Percentiles rank a stretch among this genome's conserved stretches.
phyloP scores from a whole-genome alignment of 2,888 invertebrate species.

The Coremacera marginata region DNA sequence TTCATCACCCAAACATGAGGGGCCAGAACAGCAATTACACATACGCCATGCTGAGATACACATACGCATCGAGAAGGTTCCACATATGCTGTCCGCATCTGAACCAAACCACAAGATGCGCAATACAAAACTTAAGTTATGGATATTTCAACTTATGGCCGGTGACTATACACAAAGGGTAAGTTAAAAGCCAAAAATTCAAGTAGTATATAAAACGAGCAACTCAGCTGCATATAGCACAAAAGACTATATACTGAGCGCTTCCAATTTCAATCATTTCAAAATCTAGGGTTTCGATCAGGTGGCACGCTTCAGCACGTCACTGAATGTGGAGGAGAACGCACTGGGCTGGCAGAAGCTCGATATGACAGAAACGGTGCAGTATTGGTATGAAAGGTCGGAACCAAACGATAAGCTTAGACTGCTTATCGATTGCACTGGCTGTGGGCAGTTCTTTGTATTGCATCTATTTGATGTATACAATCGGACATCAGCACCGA shows the following conservation, averaged over 20 bases:
- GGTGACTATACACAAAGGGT: constrained; percentile 61
- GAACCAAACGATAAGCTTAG: constrained; percentile 74
- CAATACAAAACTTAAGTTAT: constrained; percentile 59
- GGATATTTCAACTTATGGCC: constrained; percentile 63
- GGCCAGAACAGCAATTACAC: constrained; percentile 72
- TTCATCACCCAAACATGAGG: constrained; percentile 76
- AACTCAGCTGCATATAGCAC: background rate
- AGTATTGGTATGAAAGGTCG: constrained; percentile 76
- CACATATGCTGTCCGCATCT: background rate
- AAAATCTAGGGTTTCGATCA: constrained; percentile 72
- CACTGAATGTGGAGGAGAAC: constrained; percentile 73
- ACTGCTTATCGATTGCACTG: constrained; percentile 86
- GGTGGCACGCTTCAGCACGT: constrained; percentile 73
- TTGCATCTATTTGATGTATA: constrained; percentile 72
- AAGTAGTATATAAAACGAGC: background rate
- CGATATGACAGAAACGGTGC: constrained; percentile 83
- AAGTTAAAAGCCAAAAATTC: constrained; percentile 33
- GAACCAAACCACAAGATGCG: constrained; percentile 4
- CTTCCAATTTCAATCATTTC: constrained; percentile 1
- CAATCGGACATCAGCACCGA: background rate
- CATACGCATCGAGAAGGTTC: constrained; percentile 71
- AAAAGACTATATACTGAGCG: background rate
- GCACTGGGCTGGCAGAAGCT: constrained; percentile 88
- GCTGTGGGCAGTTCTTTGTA: constrained; percentile 81
- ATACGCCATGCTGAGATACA: constrained; percentile 86